These are phyloP conservation scores for Tachystola acroxantha DNA, from an alignment of 2,888 invertebrate genomes.

Conservation along the genomic window DNA sequence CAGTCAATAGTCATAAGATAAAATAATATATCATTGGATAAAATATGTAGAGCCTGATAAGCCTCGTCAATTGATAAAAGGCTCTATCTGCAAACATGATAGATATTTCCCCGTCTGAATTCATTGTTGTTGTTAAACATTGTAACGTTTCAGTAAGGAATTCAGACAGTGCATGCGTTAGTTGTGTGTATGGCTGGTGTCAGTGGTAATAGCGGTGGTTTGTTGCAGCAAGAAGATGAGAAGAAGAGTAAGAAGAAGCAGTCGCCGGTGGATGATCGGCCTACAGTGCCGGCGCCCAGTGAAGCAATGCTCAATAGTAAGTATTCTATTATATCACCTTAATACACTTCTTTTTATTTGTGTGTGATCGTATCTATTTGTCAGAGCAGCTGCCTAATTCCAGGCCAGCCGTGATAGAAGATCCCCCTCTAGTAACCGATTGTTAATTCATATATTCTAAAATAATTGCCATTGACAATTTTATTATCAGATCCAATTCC, in stretches of 20 bases:
- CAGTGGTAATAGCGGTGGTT: conserved; percentile 22
- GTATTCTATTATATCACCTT: no score
- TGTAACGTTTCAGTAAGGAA: not conserved
- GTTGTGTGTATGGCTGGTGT: conserved; percentile 50
- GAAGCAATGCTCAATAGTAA: conserved; percentile 75
- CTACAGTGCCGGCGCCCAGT: conserved; percentile 67
- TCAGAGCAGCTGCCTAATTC: no score
- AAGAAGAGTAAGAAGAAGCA: conserved; percentile 69
- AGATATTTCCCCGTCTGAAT: conserved; percentile 28
- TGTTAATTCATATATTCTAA: no score
- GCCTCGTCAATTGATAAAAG: conserved; percentile 54
- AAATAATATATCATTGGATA: conserved; percentile 16
- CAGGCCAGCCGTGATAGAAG: no score
- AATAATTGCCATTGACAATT: no score
- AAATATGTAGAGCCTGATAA: conserved; percentile 52
- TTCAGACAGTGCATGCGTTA: not conserved
- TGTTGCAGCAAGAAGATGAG: conserved; percentile 68
- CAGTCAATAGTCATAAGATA: conserved; percentile 56
- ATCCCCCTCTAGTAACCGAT: no score
- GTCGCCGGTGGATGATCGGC: conserved; percentile 67
- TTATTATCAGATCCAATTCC: no score
- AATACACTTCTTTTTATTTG: no score
- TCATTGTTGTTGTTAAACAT: conserved; percentile 33
- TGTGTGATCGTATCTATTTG: no score
- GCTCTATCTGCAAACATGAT: conserved; percentile 17